These are phyloP conservation scores for Cryptotermes secundus DNA, from an alignment of 1,140 invertebrate genomes.

Conservation along the genomic window DNA sequence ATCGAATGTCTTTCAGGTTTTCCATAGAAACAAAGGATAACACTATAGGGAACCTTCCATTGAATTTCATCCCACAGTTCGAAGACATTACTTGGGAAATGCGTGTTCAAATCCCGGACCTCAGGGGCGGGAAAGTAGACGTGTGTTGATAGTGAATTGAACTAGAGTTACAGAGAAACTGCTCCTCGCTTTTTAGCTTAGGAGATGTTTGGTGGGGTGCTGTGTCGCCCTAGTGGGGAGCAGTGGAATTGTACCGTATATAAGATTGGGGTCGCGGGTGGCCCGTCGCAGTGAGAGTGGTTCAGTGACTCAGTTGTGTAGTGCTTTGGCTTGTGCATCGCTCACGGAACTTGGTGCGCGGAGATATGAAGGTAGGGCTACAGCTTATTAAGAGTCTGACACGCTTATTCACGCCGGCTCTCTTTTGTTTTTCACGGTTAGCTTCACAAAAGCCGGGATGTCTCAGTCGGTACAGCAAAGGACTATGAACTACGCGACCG, in stretches of 20 bases:
- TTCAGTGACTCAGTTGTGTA: not conserved
- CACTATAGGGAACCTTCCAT: no score
- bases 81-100: not conserved
- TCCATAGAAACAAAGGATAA: no score
- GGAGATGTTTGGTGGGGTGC: not conserved
- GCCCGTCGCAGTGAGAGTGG: not conserved
- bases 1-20: no score
- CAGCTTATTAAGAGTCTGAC: no score
- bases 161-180: not conserved
- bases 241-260: not conserved
- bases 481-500: no score
- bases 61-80: no score
- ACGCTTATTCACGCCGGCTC: no score
- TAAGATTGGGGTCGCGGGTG: conserved; percentile 11
- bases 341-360: not conserved
- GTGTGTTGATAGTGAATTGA: not conserved
- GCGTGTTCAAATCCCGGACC: not conserved
- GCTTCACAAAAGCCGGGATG: no score
- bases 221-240: no score
- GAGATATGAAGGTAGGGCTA: not conserved
- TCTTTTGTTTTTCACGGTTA: no score
- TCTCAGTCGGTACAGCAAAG: no score
- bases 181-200: no score
- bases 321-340: not conserved
- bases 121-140: not conserved